A percentile compares a stretch with the other conserved stretches of the same genome.
Conservation (phyloP, 2,888 invertebrate genomes). For the Galerucella nymphaeae region DNA sequence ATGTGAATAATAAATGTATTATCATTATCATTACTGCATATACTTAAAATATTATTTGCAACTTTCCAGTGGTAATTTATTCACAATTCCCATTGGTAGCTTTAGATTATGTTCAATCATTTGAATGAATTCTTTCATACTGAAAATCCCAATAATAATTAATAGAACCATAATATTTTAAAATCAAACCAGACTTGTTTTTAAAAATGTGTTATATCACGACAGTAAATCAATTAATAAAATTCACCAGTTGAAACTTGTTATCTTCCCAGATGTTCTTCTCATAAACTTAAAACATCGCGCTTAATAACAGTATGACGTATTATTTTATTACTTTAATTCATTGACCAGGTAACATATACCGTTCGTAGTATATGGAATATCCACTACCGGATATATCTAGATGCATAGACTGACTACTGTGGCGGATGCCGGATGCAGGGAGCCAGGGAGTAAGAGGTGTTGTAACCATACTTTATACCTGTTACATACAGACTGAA, state of each 20-base stretch:
- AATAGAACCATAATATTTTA: too few relatives aligned
- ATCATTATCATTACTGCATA: too few relatives aligned
- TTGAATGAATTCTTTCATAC: too few relatives aligned
- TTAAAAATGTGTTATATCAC: too few relatives aligned
- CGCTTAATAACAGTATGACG: neutral
- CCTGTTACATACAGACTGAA: conserved; percentile 29
- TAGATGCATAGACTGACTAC: conserved; percentile 30
- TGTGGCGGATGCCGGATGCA: conserved; percentile 30
- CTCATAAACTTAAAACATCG: neutral
- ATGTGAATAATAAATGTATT: too few relatives aligned
- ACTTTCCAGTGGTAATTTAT: too few relatives aligned
- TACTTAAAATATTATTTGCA: too few relatives aligned
- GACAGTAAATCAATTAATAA: neutral
- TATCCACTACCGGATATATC: conserved; percentile 27
- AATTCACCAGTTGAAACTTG: neutral
- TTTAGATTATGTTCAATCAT: too few relatives aligned
- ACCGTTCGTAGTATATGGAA: conserved; percentile 20
- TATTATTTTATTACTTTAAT: conserved; percentile 20
- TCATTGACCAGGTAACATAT: conserved; percentile 21
- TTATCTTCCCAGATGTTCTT: neutral
- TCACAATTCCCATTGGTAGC: too few relatives aligned
- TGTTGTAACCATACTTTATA: conserved; percentile 30
- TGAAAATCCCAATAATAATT: too few relatives aligned
- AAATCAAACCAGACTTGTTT: too few relatives aligned
- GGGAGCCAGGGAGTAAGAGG: conserved; percentile 35